These are phyloP conservation scores for Aphaenogaster floridana DNA, from an alignment of 1,140 invertebrate species.

Conservation along the genomic window DNA sequence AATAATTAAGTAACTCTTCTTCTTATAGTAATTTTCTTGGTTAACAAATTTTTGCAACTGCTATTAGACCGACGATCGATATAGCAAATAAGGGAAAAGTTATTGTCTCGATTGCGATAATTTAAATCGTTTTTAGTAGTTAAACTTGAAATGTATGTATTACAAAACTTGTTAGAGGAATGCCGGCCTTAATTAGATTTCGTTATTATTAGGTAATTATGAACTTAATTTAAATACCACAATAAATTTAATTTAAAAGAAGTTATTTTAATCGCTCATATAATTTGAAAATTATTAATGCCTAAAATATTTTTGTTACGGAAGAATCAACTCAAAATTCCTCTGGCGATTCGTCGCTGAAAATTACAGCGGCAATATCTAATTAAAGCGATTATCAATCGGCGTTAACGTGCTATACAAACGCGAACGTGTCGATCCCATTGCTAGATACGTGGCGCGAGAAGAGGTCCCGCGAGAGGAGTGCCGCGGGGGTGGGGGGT, in stretches of 20 bases:
- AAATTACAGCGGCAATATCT: neutral
- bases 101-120: neutral
- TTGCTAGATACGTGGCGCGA: slow-evolving; percentile 47
- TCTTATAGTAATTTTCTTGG: neutral
- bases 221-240: neutral
- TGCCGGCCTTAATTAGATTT: neutral
- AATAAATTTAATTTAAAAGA: neutral
- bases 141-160: neutral
- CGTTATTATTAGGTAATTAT: neutral
- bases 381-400: slow-evolving; percentile 24
- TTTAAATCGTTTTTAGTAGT: neutral
- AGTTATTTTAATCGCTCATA: neutral
- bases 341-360: neutral
- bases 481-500: slow-evolving; percentile 69
- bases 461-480: slow-evolving; percentile 57
- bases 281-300: neutral
- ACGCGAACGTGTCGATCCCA: slow-evolving; percentile 40
- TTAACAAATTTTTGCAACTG: neutral
- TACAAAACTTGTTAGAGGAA: neutral
- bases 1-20: neutral
- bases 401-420: neutral
- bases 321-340: neutral
- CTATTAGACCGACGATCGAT: neutral
- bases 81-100: neutral
- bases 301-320: neutral